phyloP scores from a whole-genome alignment of 2,797 vertebrate genomes.

The Spinibarbus caldwelli region DNA sequence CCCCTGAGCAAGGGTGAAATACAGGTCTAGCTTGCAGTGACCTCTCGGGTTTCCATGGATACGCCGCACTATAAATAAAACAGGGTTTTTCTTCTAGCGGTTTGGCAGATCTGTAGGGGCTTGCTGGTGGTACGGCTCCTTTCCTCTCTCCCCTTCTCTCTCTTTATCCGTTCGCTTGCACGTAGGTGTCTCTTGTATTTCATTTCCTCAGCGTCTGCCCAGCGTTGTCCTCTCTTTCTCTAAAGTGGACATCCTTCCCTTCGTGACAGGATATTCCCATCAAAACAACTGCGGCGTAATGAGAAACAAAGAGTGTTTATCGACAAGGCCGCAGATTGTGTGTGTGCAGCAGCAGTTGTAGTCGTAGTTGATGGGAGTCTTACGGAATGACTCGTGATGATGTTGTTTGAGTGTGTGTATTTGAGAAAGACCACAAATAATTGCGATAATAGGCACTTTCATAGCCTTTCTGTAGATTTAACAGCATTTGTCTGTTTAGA shows the following conservation, averaged over 20 bases:
- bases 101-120: slow-evolving; percentile 71
- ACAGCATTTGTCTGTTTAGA: neutral
- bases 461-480: neutral
- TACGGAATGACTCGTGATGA: slow-evolving; percentile 33
- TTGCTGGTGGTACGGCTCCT: slow-evolving; percentile 61
- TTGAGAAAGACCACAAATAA: neutral
- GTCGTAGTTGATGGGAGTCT: slow-evolving; percentile 10
- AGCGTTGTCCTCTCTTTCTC: slow-evolving; percentile 34
- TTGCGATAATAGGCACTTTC: neutral
- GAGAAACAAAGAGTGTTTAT: slow-evolving; percentile 55
- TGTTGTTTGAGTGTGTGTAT: neutral
- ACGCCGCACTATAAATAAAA: slow-evolving; percentile 90
- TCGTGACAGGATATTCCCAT: slow-evolving; percentile 40
- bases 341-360: neutral
- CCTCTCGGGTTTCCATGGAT: slow-evolving; percentile 89
- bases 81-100: slow-evolving; percentile 85
- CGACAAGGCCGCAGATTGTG: slow-evolving; percentile 25
- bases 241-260: slow-evolving; percentile 42
- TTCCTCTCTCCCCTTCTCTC: slow-evolving; percentile 27
- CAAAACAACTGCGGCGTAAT: slow-evolving; percentile 12
- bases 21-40: slow-evolving; percentile 89
- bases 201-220: slow-evolving; percentile 43
- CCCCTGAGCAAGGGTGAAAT: slow-evolving; percentile 87
- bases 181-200: slow-evolving; percentile 41
- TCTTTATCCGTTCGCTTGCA: slow-evolving; percentile 24